Evolutionary conservation across 2,113 vertebrate species (phyloP), one percentile per base, ranked within the genome.

Genomic region (Hiodon tergisus): DNA sequence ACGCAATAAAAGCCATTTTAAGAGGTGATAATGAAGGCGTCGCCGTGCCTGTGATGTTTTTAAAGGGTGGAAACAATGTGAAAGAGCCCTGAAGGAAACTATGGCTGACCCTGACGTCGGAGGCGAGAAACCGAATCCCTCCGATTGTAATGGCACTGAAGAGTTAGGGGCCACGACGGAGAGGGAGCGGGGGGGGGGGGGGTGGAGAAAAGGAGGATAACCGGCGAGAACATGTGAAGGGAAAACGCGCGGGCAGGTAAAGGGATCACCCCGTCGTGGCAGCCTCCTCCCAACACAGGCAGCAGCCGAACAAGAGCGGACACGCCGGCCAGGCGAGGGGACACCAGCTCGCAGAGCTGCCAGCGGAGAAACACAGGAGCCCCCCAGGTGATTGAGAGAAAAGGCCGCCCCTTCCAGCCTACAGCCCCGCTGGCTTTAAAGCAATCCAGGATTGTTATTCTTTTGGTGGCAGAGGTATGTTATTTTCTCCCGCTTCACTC

Each of bases 251-350:
- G 72, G 73, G 50, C 59, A 63, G 50, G 52, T 31, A 65, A 59
- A 55, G 72, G 47, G 31, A 52, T 59, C 48, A 66, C 31, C 74
- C 57, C 63, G 67, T 53, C 31, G 31, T 31, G 31, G 31, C 31
- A 31, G 31, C 31, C 31, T 31, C 31, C 31, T 31, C 31, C 31
- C 31, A 31, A 31, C 31, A 2, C 57, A 7, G 82, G 83, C 81
- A 87, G 80, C 86, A 81, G 83, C 81, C 81, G 75, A 85, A 89
- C 89, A 89, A 86, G 87, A 89, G 86, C 83, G 77, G 83, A 88
- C 88, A 82, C 78, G 86, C 86, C 85, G 81, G 85, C 86, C 82
- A 83, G 85, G 55, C 31, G 4, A 82, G 83, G 82, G 31, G 83
- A 81, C 79, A 79, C 78, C 82, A 80, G 81, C 84, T 55, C 14